Percentiles rank a stretch among this genome's conserved stretches.
These are phyloP conservation scores for Brachyhypopomus gauderio DNA, from an alignment of 2,113 vertebrate genomes.

Conservation along the genomic window DNA sequence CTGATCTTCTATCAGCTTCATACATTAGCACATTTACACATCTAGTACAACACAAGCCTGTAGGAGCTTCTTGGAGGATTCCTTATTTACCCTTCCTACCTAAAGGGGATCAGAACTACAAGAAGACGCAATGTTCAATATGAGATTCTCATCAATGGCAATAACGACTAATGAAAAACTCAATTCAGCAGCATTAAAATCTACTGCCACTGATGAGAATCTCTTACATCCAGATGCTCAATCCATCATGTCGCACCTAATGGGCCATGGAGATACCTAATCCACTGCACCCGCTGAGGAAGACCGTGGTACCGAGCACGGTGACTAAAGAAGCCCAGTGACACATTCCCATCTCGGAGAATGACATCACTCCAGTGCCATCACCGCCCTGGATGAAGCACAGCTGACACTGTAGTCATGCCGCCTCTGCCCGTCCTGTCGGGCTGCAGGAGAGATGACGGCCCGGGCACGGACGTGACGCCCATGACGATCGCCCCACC, in stretches of 20 bases:
- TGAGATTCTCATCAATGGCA: no score
- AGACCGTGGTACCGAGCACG: constrained; percentile 6
- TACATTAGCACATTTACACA: not conserved
- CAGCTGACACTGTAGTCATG: constrained; percentile 61
- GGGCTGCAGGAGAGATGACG: constrained; percentile 51
- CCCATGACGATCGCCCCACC: constrained; percentile 73
- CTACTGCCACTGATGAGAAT: no score
- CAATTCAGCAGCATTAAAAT: no score
- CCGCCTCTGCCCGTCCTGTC: constrained; percentile 51
- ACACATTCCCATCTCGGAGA: constrained; percentile 4
- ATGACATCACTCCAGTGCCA: constrained; percentile 57
- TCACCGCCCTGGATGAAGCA: constrained; percentile 62
- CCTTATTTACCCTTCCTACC: no score
- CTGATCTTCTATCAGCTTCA: not conserved
- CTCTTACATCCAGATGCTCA: no score
- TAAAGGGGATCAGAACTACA: no score
- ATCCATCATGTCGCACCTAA: not conserved
- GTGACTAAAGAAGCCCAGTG: constrained; percentile 1
- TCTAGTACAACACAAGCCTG: not conserved
- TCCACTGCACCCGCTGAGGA: not conserved
- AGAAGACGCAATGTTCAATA: no score
- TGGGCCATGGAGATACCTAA: not conserved
- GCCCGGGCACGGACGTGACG: constrained; percentile 68
- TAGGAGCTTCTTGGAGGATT: no score
- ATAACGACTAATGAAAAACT: no score